phyloP scores from a whole-genome alignment of 2,113 vertebrate species.

The Semnopithecus entellus region DNA sequence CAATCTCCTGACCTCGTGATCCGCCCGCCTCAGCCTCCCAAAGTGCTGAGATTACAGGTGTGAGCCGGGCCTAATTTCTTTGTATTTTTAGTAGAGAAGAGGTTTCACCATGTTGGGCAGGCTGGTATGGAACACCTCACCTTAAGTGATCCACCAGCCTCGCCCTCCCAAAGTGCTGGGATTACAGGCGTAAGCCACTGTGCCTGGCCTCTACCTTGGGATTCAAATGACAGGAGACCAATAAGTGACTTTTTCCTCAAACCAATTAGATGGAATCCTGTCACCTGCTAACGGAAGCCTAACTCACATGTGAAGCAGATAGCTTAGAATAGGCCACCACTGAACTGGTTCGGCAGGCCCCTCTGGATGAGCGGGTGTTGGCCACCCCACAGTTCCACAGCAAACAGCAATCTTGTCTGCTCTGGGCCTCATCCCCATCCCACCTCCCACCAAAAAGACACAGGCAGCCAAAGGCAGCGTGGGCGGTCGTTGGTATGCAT shows the following conservation, averaged over 20 bases:
- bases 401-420: neutral
- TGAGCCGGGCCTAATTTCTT: no score
- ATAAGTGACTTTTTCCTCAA: neutral
- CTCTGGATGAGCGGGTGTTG: neutral
- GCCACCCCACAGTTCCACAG: no score
- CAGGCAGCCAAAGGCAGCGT: constrained; percentile 29
- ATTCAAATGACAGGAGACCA: neutral
- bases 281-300: neutral
- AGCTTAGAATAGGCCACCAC: neutral
- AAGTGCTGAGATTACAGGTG: no score
- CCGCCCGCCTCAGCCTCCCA: no score
- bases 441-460: constrained; percentile 47
- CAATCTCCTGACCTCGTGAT: no score
- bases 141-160: no score
- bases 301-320: neutral
- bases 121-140: no score
- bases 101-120: no score
- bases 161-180: no score
- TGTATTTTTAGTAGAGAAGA: no score
- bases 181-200: no score
- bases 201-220: neutral
- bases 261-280: neutral
- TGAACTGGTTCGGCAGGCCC: neutral
- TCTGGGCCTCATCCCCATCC: fast-evolving
- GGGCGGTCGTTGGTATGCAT: constrained; percentile 90